Evolutionary conservation across 2,888 invertebrate species (phyloP), one percentile per base, ranked within the genome.

Genomic region (Notodonta ziczac): DNA sequence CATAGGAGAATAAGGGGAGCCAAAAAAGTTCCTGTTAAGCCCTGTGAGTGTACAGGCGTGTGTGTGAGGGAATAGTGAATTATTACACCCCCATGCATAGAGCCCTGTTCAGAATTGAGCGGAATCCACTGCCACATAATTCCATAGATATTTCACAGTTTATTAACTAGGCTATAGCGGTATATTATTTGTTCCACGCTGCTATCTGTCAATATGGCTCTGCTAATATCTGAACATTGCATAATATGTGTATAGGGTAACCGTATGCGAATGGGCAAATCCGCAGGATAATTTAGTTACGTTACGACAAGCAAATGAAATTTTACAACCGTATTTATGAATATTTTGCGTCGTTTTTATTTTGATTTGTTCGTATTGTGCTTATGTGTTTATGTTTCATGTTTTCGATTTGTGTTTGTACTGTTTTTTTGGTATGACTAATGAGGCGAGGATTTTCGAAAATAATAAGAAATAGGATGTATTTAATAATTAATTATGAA

Each of bases 21-120:
- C n/a, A n/a, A 35, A 35, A 35, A 35, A 35, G 35, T 35, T 35
- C 35, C 35, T 35, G 35, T n/a, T n/a, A n/a, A n/a, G n/a, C n/a
- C n/a, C n/a, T n/a, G n/a, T n/a, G n/a, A n/a, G n/a, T n/a, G n/a
- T n/a, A n/a, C n/a, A n/a, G n/a, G 14, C 56, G 56, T 54, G 63
- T 56, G 70, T 60, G 60, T 61, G 68, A 63, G 70, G 79, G 78
- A 81, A 85, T 85, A 85, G 85, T 88, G 85, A 89, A 83, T 84
- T 86, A 88, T 86, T 81, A 77, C 78, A 78, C 80, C 76, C 76
- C 71, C 65, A 77, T 77, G 80, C 75, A 80, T 81, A 77, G 81
- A 73, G 62, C 60, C 12, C 42, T 42, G 42, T 42, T 12, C 42
- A 42, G 42, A 42, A 9, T 42, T 42, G 42, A 10, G 42, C 42